Conservation (phyloP, 2,888 invertebrate genomes). For the Clitarchus hookeri region DNA sequence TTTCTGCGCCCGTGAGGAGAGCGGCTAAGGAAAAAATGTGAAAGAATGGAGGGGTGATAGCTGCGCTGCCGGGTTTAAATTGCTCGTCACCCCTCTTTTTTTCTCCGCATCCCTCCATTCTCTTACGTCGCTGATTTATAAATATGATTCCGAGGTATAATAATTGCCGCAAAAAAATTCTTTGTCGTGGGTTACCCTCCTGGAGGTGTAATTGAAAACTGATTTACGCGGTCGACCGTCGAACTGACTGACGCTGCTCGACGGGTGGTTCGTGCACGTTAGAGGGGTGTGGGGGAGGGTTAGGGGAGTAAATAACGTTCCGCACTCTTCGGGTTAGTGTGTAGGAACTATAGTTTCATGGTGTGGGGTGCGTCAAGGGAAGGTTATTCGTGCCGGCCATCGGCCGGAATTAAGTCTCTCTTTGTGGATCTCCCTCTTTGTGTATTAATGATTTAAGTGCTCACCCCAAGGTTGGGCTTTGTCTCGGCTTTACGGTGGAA, state of each 20-base stretch:
- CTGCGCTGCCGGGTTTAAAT: background rate
- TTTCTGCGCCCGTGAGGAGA: background rate
- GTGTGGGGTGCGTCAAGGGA: background rate
- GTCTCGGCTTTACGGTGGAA: background rate
- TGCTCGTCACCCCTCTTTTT: constrained; percentile 24
- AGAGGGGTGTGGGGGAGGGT: background rate
- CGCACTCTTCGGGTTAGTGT: no score
- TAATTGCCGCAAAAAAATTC: constrained; percentile 40
- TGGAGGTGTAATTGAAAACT: constrained; percentile 58
- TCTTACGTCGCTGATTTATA: constrained; percentile 57
- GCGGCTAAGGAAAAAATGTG: background rate
- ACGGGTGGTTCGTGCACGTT: background rate
- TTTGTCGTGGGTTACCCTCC: constrained; percentile 33
- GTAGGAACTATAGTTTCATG: background rate
- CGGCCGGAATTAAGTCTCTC: background rate
- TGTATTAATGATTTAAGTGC: background rate
- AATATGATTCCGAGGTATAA: constrained; percentile 58
- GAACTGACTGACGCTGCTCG: constrained; percentile 42
- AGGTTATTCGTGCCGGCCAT: background rate
- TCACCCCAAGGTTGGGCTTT: background rate
- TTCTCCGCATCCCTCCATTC: constrained; percentile 51
- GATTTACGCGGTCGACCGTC: constrained; percentile 58
- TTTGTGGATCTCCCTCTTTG: background rate
- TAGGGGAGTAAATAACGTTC: background rate
- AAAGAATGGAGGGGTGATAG: background rate